Evolutionary conservation across 2,797 vertebrate species (phyloP).

Genomic region (Pseudotriccus pelzelni): DNA sequence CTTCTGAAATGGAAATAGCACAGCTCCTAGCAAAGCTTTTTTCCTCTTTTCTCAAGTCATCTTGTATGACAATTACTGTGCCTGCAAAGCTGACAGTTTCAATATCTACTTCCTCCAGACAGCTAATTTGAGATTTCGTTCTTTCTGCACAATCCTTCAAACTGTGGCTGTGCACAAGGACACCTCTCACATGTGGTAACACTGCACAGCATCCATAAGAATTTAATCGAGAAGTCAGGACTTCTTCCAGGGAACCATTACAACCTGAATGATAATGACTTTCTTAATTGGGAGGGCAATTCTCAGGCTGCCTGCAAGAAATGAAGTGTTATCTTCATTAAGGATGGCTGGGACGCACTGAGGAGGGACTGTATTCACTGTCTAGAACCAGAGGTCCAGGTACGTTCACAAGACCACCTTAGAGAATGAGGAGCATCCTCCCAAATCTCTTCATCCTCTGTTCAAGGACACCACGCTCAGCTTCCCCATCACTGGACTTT

Average conservation of each 20-base stretch:
- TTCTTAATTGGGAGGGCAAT: background rate
- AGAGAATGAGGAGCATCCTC: background rate
- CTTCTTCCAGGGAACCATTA: background rate
- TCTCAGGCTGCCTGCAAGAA: background rate
- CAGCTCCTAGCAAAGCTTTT: background rate
- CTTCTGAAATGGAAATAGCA: background rate
- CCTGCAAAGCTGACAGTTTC: background rate
- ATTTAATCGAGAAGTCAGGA: background rate
- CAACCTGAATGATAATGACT: background rate
- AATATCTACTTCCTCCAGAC: background rate
- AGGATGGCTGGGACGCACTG: background rate
- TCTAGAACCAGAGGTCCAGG: background rate
- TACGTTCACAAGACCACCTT: background rate
- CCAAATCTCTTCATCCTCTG: background rate
- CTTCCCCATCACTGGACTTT: background rate
- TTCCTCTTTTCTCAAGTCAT: background rate
- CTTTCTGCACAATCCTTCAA: background rate
- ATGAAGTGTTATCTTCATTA: background rate
- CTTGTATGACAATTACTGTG: background rate
- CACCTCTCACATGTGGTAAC: background rate
- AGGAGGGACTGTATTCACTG: background rate
- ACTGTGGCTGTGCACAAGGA: background rate
- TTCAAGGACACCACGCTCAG: background rate
- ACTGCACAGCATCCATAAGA: background rate
- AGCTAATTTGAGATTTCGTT: background rate